A percentile compares a stretch with the other conserved stretches of the same genome.
phyloP scores from a whole-genome alignment of 2,888 invertebrate genomes.

The Slavum lentiscoides region DNA sequence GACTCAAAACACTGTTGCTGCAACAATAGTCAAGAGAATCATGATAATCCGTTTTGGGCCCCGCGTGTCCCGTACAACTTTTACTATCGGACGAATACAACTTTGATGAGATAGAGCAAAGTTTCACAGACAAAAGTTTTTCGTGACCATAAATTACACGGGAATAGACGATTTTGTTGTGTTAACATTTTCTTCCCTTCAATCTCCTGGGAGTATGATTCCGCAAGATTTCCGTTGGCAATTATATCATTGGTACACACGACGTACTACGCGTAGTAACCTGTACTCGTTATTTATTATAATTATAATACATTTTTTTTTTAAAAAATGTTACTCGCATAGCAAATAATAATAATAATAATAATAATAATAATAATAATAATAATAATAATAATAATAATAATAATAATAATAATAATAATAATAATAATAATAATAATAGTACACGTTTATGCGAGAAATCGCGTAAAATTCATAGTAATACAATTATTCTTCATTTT shows the following conservation, averaged over 20 bases:
- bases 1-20: slow-evolving; percentile 8
- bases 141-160: slow-evolving; percentile 40
- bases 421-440: no score
- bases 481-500: background rate
- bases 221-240: background rate
- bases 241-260: no score
- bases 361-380: no score
- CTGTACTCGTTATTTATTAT: no score
- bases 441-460: background rate
- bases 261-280: background rate
- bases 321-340: no score
- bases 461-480: background rate
- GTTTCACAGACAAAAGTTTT: slow-evolving; percentile 47
- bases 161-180: slow-evolving; percentile 32
- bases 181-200: slow-evolving; percentile 33
- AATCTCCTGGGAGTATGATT: background rate
- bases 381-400: no score
- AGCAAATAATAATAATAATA: no score
- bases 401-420: no score
- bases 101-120: slow-evolving; percentile 48
- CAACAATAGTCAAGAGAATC: slow-evolving; percentile 34
- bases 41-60: slow-evolving; percentile 33
- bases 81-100: slow-evolving; percentile 35
- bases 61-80: slow-evolving; percentile 25
- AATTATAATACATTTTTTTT: no score